Evolutionary conservation across 2,888 invertebrate genomes (phyloP).

Genomic region (Latrodectus hesperus): DNA sequence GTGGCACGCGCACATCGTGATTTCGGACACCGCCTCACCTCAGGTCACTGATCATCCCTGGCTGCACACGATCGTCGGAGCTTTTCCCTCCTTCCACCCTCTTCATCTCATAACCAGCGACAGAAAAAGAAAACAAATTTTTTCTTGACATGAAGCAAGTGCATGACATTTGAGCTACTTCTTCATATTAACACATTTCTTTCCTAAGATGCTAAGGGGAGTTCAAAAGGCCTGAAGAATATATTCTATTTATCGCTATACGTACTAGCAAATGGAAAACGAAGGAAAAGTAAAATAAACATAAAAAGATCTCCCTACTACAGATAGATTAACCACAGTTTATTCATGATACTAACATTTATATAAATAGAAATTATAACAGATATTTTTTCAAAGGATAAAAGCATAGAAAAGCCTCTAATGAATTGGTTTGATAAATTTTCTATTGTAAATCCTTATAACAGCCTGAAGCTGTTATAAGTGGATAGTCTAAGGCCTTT

Average conservation of each 20-base stretch:
- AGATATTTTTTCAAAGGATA: no score
- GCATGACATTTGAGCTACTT: background rate
- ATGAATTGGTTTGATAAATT: no score
- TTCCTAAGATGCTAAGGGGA: no score
- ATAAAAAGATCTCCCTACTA: background rate
- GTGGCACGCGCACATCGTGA: constrained; percentile 22
- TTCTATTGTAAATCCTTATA: no score
- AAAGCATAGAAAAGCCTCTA: no score
- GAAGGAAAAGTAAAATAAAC: background rate
- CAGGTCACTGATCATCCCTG: constrained; percentile 52
- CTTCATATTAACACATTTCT: background rate
- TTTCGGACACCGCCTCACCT: constrained; percentile 41
- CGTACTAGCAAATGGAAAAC: background rate
- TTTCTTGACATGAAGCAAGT: background rate
- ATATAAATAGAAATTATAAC: no score
- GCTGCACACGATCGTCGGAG: background rate
- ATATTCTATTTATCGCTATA: background rate
- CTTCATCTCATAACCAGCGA: background rate
- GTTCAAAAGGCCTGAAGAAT: background rate
- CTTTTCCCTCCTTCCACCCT: background rate
- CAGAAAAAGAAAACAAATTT: background rate
- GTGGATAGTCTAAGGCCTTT: no score
- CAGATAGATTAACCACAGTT: no score
- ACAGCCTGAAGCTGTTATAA: no score
- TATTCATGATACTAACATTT: no score